Conservation (phyloP, 2,888 invertebrate species). For the Caenorhabditis sp. region DNA sequence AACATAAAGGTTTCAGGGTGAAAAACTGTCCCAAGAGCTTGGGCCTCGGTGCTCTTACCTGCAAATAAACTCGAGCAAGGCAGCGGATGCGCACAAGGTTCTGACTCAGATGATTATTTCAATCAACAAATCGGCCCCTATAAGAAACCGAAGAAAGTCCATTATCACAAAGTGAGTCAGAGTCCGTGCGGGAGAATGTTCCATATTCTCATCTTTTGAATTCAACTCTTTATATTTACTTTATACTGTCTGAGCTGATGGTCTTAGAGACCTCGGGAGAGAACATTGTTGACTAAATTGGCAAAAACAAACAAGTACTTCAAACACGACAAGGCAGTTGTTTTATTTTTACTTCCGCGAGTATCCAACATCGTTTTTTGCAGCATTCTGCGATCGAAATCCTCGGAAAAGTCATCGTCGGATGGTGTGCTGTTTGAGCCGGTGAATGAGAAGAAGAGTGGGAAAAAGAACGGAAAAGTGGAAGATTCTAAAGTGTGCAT, state of each 20-base stretch:
- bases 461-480: slow-evolving; percentile 37
- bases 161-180: slow-evolving; percentile 50
- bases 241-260: slow-evolving; percentile 9
- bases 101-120: slow-evolving; percentile 40
- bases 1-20: slow-evolving; percentile 30
- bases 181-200: no score
- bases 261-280: slow-evolving; percentile 27
- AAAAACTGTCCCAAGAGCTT: slow-evolving; percentile 37
- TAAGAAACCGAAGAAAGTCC: slow-evolving; percentile 42
- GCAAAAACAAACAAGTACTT: slow-evolving; percentile 50
- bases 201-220: slow-evolving; percentile 3
- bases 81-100: slow-evolving; percentile 30
- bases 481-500: slow-evolving; percentile 56
- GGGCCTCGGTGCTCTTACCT: slow-evolving; percentile 38
- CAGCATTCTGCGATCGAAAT: slow-evolving; percentile 53
- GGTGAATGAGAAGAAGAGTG: slow-evolving; percentile 39
- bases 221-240: slow-evolving; percentile 1
- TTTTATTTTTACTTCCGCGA: slow-evolving; percentile 16
- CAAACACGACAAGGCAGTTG: not conserved
- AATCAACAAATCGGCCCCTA: slow-evolving; percentile 23
- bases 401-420: slow-evolving; percentile 39
- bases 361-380: slow-evolving; percentile 18
- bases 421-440: slow-evolving; percentile 29
- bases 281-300: slow-evolving; percentile 45
- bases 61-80: slow-evolving; percentile 33